A percentile compares a stretch with the other conserved stretches of the same genome.
Conservation (phyloP, 2,797 vertebrate species). For the Sternotherus odoratus region DNA sequence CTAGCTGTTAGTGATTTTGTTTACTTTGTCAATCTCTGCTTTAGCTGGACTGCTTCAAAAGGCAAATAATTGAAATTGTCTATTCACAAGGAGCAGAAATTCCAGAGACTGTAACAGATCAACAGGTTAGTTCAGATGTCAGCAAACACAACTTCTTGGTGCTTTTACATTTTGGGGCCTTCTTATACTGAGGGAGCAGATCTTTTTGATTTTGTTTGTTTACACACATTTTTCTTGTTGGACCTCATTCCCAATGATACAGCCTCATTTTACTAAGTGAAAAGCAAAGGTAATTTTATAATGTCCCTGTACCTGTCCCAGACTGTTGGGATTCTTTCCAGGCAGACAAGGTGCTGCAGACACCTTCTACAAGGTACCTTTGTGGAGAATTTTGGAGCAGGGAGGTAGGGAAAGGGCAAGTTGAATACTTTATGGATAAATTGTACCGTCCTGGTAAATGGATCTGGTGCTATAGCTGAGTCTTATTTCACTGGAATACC, state of each 20-base stretch:
- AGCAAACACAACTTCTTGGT: accelerated
- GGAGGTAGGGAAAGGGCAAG: background rate
- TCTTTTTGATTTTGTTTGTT: conserved; percentile 54
- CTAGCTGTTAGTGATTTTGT: background rate
- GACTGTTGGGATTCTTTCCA: background rate
- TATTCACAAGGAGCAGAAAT: conserved; percentile 27
- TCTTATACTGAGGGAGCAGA: background rate
- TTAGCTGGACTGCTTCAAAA: conserved; percentile 82
- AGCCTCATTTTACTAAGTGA: background rate
- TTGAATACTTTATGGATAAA: background rate
- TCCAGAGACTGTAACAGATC: conserved; percentile 50
- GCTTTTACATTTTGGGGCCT: background rate
- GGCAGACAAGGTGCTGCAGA: background rate
- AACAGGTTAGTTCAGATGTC: conserved; percentile 75
- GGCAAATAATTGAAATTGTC: conserved; percentile 70
- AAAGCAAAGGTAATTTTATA: background rate
- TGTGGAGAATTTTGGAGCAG: background rate
- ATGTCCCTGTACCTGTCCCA: background rate
- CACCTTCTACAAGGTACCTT: background rate
- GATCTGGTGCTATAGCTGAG: background rate
- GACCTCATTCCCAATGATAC: background rate
- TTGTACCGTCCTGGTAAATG: background rate
- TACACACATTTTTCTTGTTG: conserved; percentile 46
- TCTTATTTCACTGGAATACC: background rate
- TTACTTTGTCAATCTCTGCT: background rate